A percentile compares a stretch with the other conserved stretches of the same genome.
These are phyloP conservation scores for Lamellibrachia luymesi DNA, from an alignment of 1,140 invertebrate species.

Conservation along the genomic window DNA sequence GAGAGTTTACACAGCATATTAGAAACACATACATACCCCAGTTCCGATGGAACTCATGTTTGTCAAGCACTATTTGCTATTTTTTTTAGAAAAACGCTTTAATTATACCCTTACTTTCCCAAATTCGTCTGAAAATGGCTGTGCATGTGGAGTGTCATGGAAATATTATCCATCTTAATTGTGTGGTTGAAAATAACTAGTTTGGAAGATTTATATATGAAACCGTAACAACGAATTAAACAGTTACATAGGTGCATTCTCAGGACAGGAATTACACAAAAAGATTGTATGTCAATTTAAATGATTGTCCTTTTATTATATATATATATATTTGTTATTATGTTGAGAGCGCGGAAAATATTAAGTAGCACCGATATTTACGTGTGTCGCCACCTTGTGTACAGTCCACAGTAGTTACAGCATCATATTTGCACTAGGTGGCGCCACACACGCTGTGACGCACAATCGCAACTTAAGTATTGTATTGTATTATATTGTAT, in stretches of 20 bases:
- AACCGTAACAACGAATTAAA: not conserved
- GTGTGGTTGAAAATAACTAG: not conserved
- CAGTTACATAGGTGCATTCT: not conserved
- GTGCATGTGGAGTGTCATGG: not conserved
- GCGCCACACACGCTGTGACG: not conserved
- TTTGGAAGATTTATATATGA: not conserved
- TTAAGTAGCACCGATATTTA: not conserved
- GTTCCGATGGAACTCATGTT: not conserved
- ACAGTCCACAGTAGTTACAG: not conserved
- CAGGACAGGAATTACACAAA: not conserved
- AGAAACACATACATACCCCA: not conserved
- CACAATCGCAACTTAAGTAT: not conserved
- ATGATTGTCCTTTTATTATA: not conserved
- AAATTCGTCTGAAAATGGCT: slow-evolving; percentile 5
- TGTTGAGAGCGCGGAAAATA: not conserved
- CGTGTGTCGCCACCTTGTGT: not conserved
- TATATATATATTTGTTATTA: not conserved
- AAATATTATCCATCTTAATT: not conserved
- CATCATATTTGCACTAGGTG: not conserved
- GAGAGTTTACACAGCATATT: not conserved
- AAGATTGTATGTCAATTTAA: not conserved
- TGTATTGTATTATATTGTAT: too few species aligned
- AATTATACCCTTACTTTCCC: not conserved
- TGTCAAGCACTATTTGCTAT: not conserved
- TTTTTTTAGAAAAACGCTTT: not conserved